These are phyloP conservation scores for Caenorhabditis becei DNA, from an alignment of 2,888 invertebrate genomes.

Conservation along the genomic window DNA sequence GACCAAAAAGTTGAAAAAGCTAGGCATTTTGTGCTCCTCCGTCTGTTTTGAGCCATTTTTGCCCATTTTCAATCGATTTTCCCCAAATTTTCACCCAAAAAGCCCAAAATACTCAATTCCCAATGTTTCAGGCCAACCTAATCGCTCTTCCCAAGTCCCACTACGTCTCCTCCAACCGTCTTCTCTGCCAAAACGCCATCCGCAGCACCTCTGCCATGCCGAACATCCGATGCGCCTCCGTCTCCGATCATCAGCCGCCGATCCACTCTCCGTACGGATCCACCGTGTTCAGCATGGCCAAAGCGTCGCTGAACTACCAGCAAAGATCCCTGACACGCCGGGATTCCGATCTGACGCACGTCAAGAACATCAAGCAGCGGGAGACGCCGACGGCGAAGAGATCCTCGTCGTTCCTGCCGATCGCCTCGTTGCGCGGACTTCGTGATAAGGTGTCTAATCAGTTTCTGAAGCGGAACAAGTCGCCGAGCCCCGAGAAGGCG, in stretches of 20 bases:
- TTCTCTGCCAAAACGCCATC: slow-evolving; percentile 18
- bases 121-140: slow-evolving; percentile 50
- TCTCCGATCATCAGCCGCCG: slow-evolving; percentile 4
- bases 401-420: slow-evolving; percentile 50
- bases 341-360: slow-evolving; percentile 58
- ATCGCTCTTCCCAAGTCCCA: slow-evolving; percentile 48
- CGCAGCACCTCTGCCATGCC: slow-evolving; percentile 61
- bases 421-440: slow-evolving; percentile 48
- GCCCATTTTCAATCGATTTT: too few species aligned
- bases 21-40: too few species aligned
- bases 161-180: slow-evolving; percentile 53
- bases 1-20: too few species aligned
- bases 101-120: too few species aligned
- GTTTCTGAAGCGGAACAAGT: slow-evolving; percentile 52
- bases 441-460: slow-evolving; percentile 46
- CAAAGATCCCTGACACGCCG: slow-evolving; percentile 21
- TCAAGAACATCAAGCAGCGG: slow-evolving; percentile 14
- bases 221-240: slow-evolving; percentile 32
- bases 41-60: too few species aligned
- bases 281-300: slow-evolving; percentile 37
- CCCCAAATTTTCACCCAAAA: too few species aligned
- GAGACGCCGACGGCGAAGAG: slow-evolving; percentile 23
- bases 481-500: slow-evolving; percentile 55
- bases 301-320: slow-evolving; percentile 27
- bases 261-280: background rate